Evolutionary conservation across 2,888 invertebrate genomes (phyloP).

Genomic region (Agonum fuliginosum): DNA sequence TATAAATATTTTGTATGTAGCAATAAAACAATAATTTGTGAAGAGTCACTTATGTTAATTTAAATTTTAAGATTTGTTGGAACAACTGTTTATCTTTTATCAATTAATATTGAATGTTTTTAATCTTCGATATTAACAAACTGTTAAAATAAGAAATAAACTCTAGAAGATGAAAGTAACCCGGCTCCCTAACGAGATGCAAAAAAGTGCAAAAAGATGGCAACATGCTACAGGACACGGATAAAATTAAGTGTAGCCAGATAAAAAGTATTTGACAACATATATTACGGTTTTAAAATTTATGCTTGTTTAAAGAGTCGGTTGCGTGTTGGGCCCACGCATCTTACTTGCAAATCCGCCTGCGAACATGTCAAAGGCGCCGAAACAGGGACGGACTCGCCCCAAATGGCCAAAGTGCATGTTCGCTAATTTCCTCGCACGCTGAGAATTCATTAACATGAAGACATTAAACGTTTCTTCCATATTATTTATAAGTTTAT

Average conservation of each 20-base stretch:
- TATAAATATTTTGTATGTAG: no score
- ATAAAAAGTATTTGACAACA: slow-evolving; percentile 45
- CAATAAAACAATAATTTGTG: no score
- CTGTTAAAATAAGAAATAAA: background rate
- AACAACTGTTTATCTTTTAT: no score
- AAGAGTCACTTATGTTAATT: no score
- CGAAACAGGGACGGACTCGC: background rate
- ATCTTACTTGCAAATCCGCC: slow-evolving; percentile 33
- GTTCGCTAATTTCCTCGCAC: slow-evolving; percentile 9
- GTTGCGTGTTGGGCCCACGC: slow-evolving; percentile 42
- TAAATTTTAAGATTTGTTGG: no score
- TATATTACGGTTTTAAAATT: slow-evolving; percentile 44
- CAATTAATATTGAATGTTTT: no score
- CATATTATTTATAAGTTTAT: no score
- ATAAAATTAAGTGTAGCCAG: slow-evolving; percentile 42
- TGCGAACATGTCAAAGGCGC: slow-evolving; percentile 10
- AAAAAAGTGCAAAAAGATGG: slow-evolving; percentile 15
- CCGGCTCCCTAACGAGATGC: background rate
- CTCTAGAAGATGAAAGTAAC: background rate
- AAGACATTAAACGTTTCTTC: no score
- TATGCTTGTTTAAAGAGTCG: slow-evolving; percentile 43
- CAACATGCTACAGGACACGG: slow-evolving; percentile 32
- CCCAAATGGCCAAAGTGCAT: slow-evolving; percentile 4
- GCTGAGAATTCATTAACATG: slow-evolving; percentile 9
- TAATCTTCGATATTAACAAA: no score